Conservation (phyloP, 92 coral and sea anemone species). For the Heteractis magnifica region DNA sequence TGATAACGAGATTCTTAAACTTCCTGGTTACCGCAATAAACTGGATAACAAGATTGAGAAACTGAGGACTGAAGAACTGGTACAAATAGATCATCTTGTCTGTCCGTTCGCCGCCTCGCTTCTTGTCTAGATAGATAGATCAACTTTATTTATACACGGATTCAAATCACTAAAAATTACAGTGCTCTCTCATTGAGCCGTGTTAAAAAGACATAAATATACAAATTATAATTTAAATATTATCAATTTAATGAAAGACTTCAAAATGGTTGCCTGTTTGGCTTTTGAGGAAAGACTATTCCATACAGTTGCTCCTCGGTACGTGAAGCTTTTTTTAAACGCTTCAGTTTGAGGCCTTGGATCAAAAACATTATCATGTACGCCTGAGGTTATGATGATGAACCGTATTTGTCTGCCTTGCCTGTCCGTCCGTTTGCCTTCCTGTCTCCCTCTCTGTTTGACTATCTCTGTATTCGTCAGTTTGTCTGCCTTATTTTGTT, state of each 20-base stretch:
- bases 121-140: no score
- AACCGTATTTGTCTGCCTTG: background rate
- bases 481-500: background rate
- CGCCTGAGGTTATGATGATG: no score
- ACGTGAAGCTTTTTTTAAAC: background rate
- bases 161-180: no score
- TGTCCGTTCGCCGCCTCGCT: background rate
- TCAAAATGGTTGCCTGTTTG: no score
- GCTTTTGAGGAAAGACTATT: no score
- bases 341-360: background rate
- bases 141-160: no score
- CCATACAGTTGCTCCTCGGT: no score
- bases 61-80: conserved; percentile 74
- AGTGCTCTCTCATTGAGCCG: no score
- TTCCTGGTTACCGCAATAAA: conserved; percentile 67
- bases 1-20: conserved; percentile 57
- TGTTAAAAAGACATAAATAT: no score
- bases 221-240: no score
- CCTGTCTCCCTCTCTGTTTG: background rate
- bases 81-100: conserved; percentile 15
- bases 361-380: background rate
- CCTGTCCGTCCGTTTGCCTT: background rate
- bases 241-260: no score
- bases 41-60: conserved; percentile 58
- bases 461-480: background rate